A percentile compares a stretch with the other conserved stretches of the same genome.
phyloP scores from a whole-genome alignment of 1,140 invertebrate genomes.

The Leptonema lineaticorne region DNA sequence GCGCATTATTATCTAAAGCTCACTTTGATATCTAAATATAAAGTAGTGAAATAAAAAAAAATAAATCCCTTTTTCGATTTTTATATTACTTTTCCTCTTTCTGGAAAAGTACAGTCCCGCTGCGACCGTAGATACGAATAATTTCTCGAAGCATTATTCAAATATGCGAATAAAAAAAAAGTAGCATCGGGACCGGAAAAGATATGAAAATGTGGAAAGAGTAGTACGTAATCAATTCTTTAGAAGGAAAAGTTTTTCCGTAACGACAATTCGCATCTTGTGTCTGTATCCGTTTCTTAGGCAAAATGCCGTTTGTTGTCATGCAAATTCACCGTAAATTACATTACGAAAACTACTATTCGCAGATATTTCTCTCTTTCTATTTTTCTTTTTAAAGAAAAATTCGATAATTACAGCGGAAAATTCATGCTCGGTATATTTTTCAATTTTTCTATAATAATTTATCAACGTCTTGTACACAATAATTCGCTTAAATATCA shows the following conservation, averaged over 20 bases:
- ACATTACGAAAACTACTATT: too few relatives aligned
- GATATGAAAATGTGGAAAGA: not conserved
- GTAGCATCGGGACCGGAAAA: not conserved
- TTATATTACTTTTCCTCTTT: conserved; percentile 12
- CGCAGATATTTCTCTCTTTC: too few relatives aligned
- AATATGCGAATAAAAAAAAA: conserved; percentile 24
- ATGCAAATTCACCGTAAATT: conserved; percentile 25
- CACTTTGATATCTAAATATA: not conserved
- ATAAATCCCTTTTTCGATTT: not conserved
- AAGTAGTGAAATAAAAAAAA: not conserved
- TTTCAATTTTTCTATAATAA: too few relatives aligned
- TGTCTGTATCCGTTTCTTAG: conserved; percentile 20
- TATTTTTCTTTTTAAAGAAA: too few relatives aligned
- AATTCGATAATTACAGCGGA: too few relatives aligned
- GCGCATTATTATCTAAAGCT: too few relatives aligned
- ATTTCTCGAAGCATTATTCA: conserved; percentile 25
- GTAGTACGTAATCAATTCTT: conserved; percentile 18
- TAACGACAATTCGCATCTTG: conserved; percentile 16
- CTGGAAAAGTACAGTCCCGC: not conserved
- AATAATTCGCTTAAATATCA: too few relatives aligned
- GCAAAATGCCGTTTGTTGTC: conserved; percentile 20
- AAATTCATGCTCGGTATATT: too few relatives aligned
- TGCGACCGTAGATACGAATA: conserved; percentile 9
- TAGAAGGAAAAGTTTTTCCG: conserved; percentile 23
- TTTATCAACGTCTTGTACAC: too few relatives aligned